A percentile compares a stretch with the other conserved stretches of the same genome.
Evolutionary conservation across 2,888 invertebrate genomes (phyloP).

Genomic region (Harpalus rubripes): DNA sequence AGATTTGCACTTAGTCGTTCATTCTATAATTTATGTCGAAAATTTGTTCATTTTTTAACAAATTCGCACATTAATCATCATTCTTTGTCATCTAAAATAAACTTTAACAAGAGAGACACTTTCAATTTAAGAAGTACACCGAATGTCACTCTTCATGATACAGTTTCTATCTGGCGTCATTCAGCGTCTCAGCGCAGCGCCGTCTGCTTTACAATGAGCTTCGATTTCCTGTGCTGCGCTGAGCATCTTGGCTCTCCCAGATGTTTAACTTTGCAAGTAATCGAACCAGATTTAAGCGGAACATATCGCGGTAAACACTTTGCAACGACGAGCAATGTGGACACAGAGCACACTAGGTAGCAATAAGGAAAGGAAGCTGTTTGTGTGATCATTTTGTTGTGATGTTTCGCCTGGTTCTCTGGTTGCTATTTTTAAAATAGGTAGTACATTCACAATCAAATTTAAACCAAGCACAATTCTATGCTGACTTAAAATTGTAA

Average conservation of each 20-base stretch:
- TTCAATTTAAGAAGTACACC: background rate
- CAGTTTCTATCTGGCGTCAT: background rate
- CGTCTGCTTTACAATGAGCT: background rate
- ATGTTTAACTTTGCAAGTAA: conserved; percentile 50
- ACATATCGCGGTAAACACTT: conserved; percentile 12
- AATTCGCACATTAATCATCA: background rate
- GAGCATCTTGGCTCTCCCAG: background rate
- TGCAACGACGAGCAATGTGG: background rate
- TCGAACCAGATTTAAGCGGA: conserved; percentile 41
- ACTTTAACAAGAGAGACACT: background rate
- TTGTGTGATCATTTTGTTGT: background rate
- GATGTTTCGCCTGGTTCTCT: background rate
- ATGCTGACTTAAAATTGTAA: too few species aligned
- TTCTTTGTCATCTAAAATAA: background rate
- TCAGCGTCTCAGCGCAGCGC: background rate
- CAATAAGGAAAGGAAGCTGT: background rate
- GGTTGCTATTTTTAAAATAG: background rate
- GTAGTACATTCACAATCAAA: too few species aligned
- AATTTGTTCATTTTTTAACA: background rate
- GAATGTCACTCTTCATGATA: background rate
- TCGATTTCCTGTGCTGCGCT: conserved; percentile 5
- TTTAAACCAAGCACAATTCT: too few species aligned
- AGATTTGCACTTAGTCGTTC: too few species aligned
- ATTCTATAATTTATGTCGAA: background rate
- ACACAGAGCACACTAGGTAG: background rate